Evolutionary conservation across 2,888 invertebrate genomes (phyloP).

Genomic region (Harpagoxenus sublaevis): DNA sequence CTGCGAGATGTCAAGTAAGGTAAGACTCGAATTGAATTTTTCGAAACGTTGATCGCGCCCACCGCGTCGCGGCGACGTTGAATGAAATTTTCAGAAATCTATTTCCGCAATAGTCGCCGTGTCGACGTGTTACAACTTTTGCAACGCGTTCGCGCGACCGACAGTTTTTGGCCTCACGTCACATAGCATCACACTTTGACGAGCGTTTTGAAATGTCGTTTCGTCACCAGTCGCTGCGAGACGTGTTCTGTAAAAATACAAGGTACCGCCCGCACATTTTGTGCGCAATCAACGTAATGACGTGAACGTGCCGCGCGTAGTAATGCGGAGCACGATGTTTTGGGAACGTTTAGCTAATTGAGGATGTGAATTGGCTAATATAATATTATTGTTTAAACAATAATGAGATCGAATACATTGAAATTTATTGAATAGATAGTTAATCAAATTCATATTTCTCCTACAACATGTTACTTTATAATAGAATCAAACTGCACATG

Average conservation of each 20-base stretch:
- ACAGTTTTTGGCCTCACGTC: slow-evolving; percentile 8
- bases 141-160: neutral
- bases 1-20: slow-evolving; percentile 39
- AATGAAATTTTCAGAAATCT: slow-evolving; percentile 43
- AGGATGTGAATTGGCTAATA: neutral
- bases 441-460: neutral
- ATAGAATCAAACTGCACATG: neutral
- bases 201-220: slow-evolving; percentile 45
- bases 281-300: slow-evolving; percentile 40
- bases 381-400: neutral
- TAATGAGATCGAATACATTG: neutral
- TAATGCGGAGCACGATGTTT: neutral
- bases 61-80: neutral
- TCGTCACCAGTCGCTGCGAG: slow-evolving; percentile 33
- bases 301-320: neutral
- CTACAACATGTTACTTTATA: neutral
- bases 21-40: slow-evolving; percentile 45
- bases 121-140: slow-evolving; percentile 31
- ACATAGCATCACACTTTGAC: slow-evolving; percentile 29
- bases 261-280: neutral
- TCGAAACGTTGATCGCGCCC: slow-evolving; percentile 27
- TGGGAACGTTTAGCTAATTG: neutral
- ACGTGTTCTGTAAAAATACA: slow-evolving; percentile 49
- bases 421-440: neutral
- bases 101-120: slow-evolving; percentile 35